Evolutionary conservation across 2,888 invertebrate species (phyloP).

Genomic region (Pyrgus malvae): DNA sequence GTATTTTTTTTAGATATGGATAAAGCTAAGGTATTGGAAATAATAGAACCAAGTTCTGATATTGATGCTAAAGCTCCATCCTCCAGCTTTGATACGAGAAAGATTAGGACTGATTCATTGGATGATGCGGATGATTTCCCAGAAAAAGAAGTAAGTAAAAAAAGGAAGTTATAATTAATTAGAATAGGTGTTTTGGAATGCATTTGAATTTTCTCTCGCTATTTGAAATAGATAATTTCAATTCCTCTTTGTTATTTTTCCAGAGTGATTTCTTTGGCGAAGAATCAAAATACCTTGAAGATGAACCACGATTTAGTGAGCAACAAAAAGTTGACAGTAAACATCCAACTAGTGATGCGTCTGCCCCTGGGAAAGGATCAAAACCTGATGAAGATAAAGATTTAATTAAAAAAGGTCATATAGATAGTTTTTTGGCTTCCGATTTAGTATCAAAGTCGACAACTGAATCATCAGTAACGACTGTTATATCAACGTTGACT

Average conservation of each 20-base stretch:
- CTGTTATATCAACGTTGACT: slow-evolving; percentile 69
- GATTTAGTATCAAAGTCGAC: slow-evolving; percentile 73
- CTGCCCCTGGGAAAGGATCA: neutral
- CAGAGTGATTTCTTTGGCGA: slow-evolving; percentile 68
- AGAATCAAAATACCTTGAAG: slow-evolving; percentile 54
- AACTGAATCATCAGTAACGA: slow-evolving; percentile 75
- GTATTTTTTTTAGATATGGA: slow-evolving; percentile 67
- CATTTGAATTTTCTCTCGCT: neutral
- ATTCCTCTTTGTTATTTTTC: slow-evolving; percentile 27
- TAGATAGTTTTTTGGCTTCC: slow-evolving; percentile 55
- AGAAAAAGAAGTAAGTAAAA: slow-evolving; percentile 67
- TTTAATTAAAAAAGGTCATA: slow-evolving; percentile 57
- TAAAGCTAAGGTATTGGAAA: slow-evolving; percentile 77
- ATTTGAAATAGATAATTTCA: neutral
- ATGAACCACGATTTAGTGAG: slow-evolving; percentile 39
- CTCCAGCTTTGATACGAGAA: slow-evolving; percentile 71
- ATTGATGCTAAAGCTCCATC: slow-evolving; percentile 59
- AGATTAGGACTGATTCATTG: slow-evolving; percentile 74
- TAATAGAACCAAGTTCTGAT: slow-evolving; percentile 75
- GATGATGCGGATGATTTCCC: slow-evolving; percentile 79
- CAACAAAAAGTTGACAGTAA: slow-evolving; percentile 35
- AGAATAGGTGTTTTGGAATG: neutral
- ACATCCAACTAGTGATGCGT: neutral
- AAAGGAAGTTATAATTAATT: neutral
- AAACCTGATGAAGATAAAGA: neutral